Conservation (phyloP, 2,888 invertebrate genomes). For the Leptogaster cylindrica region DNA sequence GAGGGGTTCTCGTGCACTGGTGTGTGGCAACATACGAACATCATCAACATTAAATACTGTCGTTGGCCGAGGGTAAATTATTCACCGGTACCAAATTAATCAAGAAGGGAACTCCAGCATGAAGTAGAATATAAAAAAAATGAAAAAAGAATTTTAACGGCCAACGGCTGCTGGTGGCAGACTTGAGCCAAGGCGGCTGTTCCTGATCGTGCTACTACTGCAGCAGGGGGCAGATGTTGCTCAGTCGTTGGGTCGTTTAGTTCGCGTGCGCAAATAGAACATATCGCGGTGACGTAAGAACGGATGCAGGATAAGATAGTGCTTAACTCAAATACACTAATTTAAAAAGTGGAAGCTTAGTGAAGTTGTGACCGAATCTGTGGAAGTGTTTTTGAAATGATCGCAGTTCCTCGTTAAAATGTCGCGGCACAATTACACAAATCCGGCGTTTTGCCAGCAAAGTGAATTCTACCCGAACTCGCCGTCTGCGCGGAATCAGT, state of each 20-base stretch:
- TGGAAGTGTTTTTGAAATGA: too few relatives aligned
- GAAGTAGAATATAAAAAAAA: background rate
- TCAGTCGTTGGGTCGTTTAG: constrained; percentile 22
- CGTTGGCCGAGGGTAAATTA: constrained; percentile 34
- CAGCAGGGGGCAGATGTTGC: constrained; percentile 43
- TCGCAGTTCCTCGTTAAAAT: too few relatives aligned
- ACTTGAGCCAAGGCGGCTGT: constrained; percentile 39
- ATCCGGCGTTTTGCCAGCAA: constrained; percentile 80
- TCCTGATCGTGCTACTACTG: constrained; percentile 26
- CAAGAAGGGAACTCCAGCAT: constrained; percentile 19
- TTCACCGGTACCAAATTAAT: constrained; percentile 43
- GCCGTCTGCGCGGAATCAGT: constrained; percentile 49
- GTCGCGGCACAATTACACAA: constrained; percentile 69
- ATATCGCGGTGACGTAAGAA: background rate
- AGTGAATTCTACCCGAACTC: constrained; percentile 70
- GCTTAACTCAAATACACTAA: too few relatives aligned
- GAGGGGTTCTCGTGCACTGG: too few relatives aligned
- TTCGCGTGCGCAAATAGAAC: constrained; percentile 16
- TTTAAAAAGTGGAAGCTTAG: too few relatives aligned
- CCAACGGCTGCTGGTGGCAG: constrained; percentile 20
- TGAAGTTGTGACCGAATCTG: too few relatives aligned
- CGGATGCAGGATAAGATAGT: background rate
- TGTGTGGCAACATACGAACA: too few relatives aligned
- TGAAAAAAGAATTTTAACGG: constrained; percentile 30
- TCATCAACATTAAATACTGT: background rate